Conservation (phyloP, 53 echinoderm and acorn worm species). For the Astropecten irregularis region DNA sequence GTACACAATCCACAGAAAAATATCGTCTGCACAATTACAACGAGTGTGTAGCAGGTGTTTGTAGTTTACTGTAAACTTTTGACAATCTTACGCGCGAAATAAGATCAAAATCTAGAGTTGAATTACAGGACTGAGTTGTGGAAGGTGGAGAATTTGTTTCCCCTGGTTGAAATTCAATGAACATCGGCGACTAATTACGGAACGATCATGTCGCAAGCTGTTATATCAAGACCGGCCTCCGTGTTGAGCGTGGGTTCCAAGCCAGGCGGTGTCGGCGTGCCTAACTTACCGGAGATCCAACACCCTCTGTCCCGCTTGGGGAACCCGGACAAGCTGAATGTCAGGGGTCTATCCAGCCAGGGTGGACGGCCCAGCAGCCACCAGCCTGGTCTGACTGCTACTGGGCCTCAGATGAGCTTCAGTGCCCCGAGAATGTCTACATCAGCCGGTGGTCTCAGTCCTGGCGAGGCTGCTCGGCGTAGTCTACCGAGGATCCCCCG, state of each 20-base stretch:
- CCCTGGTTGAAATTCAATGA: too few relatives aligned
- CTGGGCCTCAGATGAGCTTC: constrained; percentile 76
- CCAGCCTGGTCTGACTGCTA: constrained; percentile 59
- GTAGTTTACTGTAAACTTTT: too few relatives aligned
- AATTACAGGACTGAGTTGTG: too few relatives aligned
- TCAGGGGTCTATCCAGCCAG: constrained; percentile 87
- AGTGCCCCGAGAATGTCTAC: constrained; percentile 78
- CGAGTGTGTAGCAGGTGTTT: too few relatives aligned
- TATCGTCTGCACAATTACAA: too few relatives aligned
- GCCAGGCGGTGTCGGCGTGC: constrained; percentile 37
- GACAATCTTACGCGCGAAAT: too few relatives aligned
- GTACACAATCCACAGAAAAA: constrained; percentile 40
- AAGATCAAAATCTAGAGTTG: too few relatives aligned
- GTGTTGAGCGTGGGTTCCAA: constrained; percentile 44
- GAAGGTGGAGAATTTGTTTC: too few relatives aligned
- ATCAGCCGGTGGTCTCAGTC: constrained; percentile 64
- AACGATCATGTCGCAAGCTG: constrained; percentile 85
- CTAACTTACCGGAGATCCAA: constrained; percentile 92
- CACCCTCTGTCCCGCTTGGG: constrained; percentile 96
- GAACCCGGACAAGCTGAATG: constrained; percentile 88
- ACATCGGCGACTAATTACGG: too few relatives aligned
- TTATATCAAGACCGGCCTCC: constrained; percentile 80
- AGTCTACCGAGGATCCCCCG: constrained; percentile 90
- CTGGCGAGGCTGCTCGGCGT: constrained; percentile 54
- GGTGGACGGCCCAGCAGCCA: constrained; percentile 72